phyloP scores from a whole-genome alignment of 2,888 invertebrate species.

The Actias luna region DNA sequence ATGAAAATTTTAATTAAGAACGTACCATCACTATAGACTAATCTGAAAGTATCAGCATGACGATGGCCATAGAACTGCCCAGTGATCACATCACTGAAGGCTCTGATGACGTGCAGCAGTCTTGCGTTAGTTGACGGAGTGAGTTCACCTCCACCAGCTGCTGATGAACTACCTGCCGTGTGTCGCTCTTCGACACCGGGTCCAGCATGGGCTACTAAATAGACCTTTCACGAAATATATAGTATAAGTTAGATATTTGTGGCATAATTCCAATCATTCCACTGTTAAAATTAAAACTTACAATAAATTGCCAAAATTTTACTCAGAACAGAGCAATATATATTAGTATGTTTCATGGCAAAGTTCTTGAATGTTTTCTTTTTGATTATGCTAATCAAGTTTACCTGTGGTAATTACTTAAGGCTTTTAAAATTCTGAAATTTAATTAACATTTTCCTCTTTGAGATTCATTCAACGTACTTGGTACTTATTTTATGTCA shows the following conservation, averaged over 20 bases:
- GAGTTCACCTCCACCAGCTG: conserved; percentile 82
- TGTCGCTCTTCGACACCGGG: conserved; percentile 94
- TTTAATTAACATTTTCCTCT: not conserved
- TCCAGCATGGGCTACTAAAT: conserved; percentile 94
- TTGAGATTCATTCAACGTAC: too few species aligned
- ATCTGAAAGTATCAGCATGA: conserved; percentile 94
- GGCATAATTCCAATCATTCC: not conserved
- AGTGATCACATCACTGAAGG: conserved; percentile 91
- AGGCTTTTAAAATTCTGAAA: not conserved
- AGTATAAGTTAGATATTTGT: not conserved
- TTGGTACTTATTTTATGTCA: not conserved
- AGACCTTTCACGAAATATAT: conserved; percentile 84
- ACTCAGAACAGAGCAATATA: not conserved
- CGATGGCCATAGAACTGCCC: conserved; percentile 97
- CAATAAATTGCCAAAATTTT: not conserved
- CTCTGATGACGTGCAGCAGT: conserved; percentile 88
- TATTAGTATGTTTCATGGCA: not conserved
- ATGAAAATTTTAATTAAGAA: too few species aligned
- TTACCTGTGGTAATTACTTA: not conserved
- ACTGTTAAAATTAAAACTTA: not conserved
- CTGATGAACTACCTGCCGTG: conserved; percentile 83
- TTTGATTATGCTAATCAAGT: not conserved
- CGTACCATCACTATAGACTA: conserved; percentile 87
- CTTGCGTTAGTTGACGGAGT: conserved; percentile 86
- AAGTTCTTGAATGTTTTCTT: not conserved